Evolutionary conservation across 2,113 vertebrate species (phyloP).

Genomic region (Platysteira castanea): DNA sequence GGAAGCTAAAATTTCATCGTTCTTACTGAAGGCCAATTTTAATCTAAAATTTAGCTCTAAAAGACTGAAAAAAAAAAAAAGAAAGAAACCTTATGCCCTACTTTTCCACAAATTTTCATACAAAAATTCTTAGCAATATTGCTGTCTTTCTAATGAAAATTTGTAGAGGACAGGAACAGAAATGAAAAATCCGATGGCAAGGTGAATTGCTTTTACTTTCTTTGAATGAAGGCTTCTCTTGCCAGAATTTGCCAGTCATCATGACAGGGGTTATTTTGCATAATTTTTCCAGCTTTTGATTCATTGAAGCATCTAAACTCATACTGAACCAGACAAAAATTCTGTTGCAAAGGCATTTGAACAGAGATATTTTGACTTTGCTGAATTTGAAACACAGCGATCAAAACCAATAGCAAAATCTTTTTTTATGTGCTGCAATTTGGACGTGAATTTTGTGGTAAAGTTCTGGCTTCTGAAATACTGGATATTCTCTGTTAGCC

Average conservation of each 20-base stretch:
- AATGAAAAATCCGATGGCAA: background rate
- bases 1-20: background rate
- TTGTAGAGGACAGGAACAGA: background rate
- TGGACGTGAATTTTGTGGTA: background rate
- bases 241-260: background rate
- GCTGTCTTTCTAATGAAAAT: background rate
- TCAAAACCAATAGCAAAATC: rapidly evolving
- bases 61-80: background rate
- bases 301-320: background rate
- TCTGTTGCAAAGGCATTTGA: background rate
- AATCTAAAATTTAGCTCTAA: background rate
- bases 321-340: background rate
- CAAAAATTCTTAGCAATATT: background rate
- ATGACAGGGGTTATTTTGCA: background rate
- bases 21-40: background rate
- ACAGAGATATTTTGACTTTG: background rate
- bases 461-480: background rate
- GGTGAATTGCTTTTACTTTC: background rate
- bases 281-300: background rate
- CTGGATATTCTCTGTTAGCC: background rate
- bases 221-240: background rate
- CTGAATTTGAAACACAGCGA: background rate
- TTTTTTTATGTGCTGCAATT: background rate
- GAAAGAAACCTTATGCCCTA: background rate
- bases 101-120: background rate